Evolutionary conservation across 2,113 vertebrate species (phyloP).

Genomic region (Emydocephalus ijimae): DNA sequence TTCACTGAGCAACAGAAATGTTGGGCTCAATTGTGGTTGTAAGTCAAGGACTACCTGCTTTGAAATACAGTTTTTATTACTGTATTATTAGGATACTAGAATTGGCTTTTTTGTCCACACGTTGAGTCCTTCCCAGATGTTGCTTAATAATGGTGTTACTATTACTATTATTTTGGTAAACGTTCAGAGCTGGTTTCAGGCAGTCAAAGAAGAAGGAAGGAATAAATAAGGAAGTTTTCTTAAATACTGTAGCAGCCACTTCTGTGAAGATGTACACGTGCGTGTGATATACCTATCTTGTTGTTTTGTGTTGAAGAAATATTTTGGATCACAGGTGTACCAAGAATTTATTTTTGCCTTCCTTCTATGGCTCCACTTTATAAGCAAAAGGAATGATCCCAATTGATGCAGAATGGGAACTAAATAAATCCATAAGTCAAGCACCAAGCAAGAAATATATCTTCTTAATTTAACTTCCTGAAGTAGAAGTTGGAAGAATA

Average conservation of each 20-base stretch:
- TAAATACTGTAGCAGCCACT: background rate
- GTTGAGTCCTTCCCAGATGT: background rate
- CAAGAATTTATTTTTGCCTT: background rate
- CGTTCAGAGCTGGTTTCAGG: slow-evolving; percentile 6
- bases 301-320: background rate
- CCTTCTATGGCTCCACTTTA: background rate
- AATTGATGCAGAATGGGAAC: background rate
- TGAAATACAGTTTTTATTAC: slow-evolving; percentile 9
- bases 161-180: background rate
- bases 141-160: background rate
- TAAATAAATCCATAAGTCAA: background rate
- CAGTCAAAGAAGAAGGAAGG: background rate
- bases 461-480: background rate
- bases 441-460: background rate
- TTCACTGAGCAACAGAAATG: background rate
- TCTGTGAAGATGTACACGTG: background rate
- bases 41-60: background rate
- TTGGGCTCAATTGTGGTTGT: background rate
- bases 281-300: background rate
- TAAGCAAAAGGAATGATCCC: background rate
- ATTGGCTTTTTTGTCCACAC: background rate
- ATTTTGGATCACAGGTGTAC: background rate
- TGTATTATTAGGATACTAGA: background rate
- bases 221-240: background rate
- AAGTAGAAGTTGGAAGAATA: background rate